Percentiles rank a stretch among this genome's conserved stretches.
phyloP scores from a whole-genome alignment of 2,797 vertebrate genomes.

The Poeciliopsis gracilis region DNA sequence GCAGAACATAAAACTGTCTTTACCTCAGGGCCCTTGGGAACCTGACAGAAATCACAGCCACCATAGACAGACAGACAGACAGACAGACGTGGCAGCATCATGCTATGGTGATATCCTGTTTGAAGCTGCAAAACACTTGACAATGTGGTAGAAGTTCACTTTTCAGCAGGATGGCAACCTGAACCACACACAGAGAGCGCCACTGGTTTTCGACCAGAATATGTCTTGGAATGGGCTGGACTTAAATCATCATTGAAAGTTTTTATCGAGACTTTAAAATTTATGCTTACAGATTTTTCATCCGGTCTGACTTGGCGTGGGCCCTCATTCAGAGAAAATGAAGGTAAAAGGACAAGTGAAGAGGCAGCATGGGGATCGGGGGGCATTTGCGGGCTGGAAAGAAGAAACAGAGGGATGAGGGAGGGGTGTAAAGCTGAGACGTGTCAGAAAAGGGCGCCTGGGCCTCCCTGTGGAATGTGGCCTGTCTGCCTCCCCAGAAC shows the following conservation, averaged over 20 bases:
- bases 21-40: constrained; percentile 78
- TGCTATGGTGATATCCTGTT: neutral
- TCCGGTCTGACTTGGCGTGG: neutral
- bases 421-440: constrained; percentile 83
- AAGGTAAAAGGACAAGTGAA: constrained; percentile 59
- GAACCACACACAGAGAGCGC: neutral
- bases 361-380: constrained; percentile 38
- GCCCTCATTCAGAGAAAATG: constrained; percentile 29
- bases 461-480: constrained; percentile 87
- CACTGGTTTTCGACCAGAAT: neutral
- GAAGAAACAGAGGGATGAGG: constrained; percentile 74
- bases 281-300: neutral
- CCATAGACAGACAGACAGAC: constrained; percentile 19
- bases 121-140: neutral
- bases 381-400: constrained; percentile 56
- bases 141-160: neutral
- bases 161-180: neutral
- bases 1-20: constrained; percentile 80
- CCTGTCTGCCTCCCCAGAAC: constrained; percentile 84
- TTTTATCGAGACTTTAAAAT: neutral
- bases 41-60: constrained; percentile 79
- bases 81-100: constrained; percentile 8
- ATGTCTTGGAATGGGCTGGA: neutral
- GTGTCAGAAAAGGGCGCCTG: constrained; percentile 85
- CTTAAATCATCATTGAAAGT: neutral